Conservation (phyloP, 2,888 invertebrate genomes). For the Strigamia maritima region DNA sequence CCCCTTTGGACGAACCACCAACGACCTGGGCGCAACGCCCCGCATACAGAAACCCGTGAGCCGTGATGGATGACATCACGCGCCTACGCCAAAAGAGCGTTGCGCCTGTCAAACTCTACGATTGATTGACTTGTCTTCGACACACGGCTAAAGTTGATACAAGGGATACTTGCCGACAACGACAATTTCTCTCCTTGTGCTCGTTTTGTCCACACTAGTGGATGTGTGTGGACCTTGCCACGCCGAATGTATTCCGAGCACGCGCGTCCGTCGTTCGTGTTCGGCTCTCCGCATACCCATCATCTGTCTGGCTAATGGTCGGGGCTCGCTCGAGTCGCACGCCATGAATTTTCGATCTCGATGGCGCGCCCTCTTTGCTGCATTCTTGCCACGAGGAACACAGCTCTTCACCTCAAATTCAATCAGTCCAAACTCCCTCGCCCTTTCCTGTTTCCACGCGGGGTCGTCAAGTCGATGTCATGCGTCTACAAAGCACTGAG, state of each 20-base stretch:
- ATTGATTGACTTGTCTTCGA: constrained; percentile 34
- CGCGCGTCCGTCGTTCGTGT: neutral
- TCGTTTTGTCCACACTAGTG: constrained; percentile 23
- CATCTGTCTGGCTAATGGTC: constrained; percentile 36
- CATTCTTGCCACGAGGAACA: constrained; percentile 19
- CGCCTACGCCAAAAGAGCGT: constrained; percentile 2
- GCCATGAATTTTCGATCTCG: constrained; percentile 36
- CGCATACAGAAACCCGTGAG: constrained; percentile 24
- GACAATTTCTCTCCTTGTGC: constrained; percentile 26
- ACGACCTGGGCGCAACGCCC: constrained; percentile 6
- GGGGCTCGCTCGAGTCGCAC: constrained; percentile 2
- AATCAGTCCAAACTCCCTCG: neutral
- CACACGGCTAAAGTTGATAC: constrained; percentile 24
- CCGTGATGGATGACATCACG: constrained; percentile 30
- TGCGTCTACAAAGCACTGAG: neutral
- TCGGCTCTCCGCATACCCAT: constrained; percentile 15
- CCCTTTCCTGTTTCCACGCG: constrained; percentile 8
- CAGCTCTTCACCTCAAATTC: constrained; percentile 26
- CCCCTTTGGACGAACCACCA: constrained; percentile 30
- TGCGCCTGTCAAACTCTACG: constrained; percentile 25
- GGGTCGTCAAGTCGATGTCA: constrained; percentile 25
- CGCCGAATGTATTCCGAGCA: neutral
- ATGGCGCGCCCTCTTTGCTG: constrained; percentile 22
- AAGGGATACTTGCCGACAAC: constrained; percentile 7
- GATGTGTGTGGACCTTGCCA: neutral